Evolutionary conservation across 2,113 vertebrate genomes (phyloP), one percentile per base, ranked within the genome.

Genomic region (Albula glossodonta): DNA sequence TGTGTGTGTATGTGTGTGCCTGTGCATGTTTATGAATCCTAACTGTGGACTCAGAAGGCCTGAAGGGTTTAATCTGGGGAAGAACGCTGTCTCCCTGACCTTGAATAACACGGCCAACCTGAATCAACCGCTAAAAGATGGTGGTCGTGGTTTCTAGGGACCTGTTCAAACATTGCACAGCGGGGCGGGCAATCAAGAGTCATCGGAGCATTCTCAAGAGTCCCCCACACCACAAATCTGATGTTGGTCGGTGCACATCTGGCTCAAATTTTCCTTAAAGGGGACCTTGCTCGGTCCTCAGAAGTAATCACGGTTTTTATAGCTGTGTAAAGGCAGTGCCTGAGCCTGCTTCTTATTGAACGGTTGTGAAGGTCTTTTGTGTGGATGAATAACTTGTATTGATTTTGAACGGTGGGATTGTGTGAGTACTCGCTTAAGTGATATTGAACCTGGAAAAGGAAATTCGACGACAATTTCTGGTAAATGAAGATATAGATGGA

Each of bases 381-480:
- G 66, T 83, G 85, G 86, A 91, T 88, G 88, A 90, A 83, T 90
- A 91, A 90, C 89, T 89, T 60, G 51, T 86, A 94, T 93, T 87
- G 90, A 94, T 94, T 93, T 92, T 90, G 74, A 91, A 87, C 90
- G 86, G 86, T 84, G 2, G 66, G 66, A 82, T 85, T 87, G 88
- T 84, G 86, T 90, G 84, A 90, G 87, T 82, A 60, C 60, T 85
- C 31, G 74, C 87, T 91, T 90, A 90, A 93, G 85, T 91, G 87
- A 92, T 92, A 92, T 89, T 87, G 87, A 91, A 91, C 90, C 74
- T 86, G 84, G 84, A 90, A 83, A 80, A 88, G 83, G 50, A 90
- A 90, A 91, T 92, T 88, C 91, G 81, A 92, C 89, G 89, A 91
- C 91, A 91, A 88, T 90, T 90, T 89, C 83, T 79, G 84, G 3